A percentile compares a stretch with the other conserved stretches of the same genome.
These are phyloP conservation scores for Centroberyx gerrardi DNA, from an alignment of 2,797 vertebrate genomes.

Conservation along the genomic window DNA sequence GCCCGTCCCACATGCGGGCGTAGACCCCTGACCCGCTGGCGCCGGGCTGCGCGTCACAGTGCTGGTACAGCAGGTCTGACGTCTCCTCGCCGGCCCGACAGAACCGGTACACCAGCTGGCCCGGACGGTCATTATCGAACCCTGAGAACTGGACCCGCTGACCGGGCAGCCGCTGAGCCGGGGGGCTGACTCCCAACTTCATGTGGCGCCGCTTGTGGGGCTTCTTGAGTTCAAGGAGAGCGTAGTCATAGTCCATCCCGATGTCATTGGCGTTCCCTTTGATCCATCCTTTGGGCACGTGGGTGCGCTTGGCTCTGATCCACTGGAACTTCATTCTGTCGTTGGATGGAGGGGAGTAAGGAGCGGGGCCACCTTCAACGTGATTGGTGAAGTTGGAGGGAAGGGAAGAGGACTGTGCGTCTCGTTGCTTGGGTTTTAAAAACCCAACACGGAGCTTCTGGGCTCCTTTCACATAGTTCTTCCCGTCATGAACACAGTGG, in stretches of 20 bases:
- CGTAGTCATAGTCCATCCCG: conserved; percentile 99
- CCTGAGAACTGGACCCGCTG: conserved; percentile 97
- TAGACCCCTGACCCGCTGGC: conserved; percentile 98
- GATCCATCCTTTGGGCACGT: conserved; percentile 98
- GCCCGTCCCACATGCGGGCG: conserved; percentile 95
- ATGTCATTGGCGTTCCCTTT: conserved; percentile 97
- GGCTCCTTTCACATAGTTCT: conserved; percentile 98
- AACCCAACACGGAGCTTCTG: conserved; percentile 96
- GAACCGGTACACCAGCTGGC: conserved; percentile 96
- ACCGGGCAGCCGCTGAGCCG: conserved; percentile 89
- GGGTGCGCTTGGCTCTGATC: conserved; percentile 96
- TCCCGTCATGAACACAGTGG: conserved; percentile 97
- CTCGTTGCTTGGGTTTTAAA: conserved; percentile 90
- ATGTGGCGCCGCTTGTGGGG: conserved; percentile 95
- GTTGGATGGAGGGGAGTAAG: conserved; percentile 51
- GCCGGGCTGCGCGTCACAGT: conserved; percentile 95
- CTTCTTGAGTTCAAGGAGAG: conserved; percentile 96
- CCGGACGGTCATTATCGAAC: conserved; percentile 94
- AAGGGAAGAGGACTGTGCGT: conserved; percentile 74
- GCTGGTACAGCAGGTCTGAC: conserved; percentile 95
- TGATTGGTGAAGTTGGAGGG: conserved; percentile 82
- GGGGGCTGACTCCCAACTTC: conserved; percentile 95
- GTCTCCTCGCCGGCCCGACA: conserved; percentile 95
- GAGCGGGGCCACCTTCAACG: conserved; percentile 48
- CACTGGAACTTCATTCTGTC: conserved; percentile 98